Evolutionary conservation across 2,888 invertebrate species (phyloP).

Genomic region (Tiliacea citrago): DNA sequence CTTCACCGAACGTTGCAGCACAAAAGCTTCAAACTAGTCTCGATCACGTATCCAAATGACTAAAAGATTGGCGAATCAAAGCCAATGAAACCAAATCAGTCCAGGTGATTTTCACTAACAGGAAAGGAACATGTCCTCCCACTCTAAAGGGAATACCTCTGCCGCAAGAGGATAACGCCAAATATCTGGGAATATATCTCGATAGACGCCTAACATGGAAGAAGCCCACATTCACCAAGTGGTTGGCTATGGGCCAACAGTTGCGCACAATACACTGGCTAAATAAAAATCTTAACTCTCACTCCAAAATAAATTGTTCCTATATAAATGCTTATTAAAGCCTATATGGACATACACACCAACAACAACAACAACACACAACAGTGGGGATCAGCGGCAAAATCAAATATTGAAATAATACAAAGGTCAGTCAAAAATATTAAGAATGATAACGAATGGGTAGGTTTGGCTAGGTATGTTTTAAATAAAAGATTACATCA

Average conservation of each 20-base stretch:
- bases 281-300: neutral
- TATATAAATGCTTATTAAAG: neutral
- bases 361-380: too few species aligned
- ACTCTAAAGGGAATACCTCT: neutral
- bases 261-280: neutral
- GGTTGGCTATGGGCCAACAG: neutral
- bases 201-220: neutral
- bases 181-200: slow-evolving; percentile 8
- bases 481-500: too few species aligned
- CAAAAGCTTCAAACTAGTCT: slow-evolving; percentile 1
- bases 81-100: neutral
- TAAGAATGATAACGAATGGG: too few species aligned
- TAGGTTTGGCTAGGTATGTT: too few species aligned
- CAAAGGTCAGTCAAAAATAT: too few species aligned
- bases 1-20: neutral
- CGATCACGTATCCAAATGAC: neutral
- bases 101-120: neutral
- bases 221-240: neutral
- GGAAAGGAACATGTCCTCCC: neutral
- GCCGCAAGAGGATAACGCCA: neutral
- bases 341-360: neutral
- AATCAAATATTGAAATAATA: neutral
- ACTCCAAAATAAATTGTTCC: neutral
- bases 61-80: neutral
- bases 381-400: neutral